Evolutionary conservation across 2,888 invertebrate species (phyloP), one percentile per base, ranked within the genome.

Genomic region (Tetanocera ferruginea): DNA sequence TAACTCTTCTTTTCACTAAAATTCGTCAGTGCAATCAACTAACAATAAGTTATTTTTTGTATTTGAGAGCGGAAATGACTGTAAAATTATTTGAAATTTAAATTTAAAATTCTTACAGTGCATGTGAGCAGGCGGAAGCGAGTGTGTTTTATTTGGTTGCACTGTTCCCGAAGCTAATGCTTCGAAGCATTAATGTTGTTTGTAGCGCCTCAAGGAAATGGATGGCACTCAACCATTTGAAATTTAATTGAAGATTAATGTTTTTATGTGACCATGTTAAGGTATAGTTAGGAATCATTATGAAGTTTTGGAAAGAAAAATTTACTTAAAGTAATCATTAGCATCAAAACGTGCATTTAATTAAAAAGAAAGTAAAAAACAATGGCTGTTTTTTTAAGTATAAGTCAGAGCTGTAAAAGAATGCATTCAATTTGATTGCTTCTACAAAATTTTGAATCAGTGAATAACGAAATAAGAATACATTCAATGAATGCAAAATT

Each of bases 131-230:
- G 67, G 69, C 69, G 69, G 49, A 66, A 51, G 49, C 51, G 9
- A 66, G 34, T 66, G 34, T 31, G n/a, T 34, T 66, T 66, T 66
- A 37, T 37, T 64, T 31, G 14, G 17, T 34, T 28, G 28, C 28
- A n/a, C 34, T 34, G 64, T 64, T 14, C 28, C 34, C 17, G 17
- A 52, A 52, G 52, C 52, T 52, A n/a, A n/a, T 64, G n/a, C 31
- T 66, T 28, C 34, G 14, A 3, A 28, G 9, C 64, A 14, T 64
- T 28, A 17, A 28, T 66, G 64, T n/a, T 34, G 17, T 37, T 66
- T 64, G 43, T n/a, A n/a, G 49, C 51, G 49, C 28, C 69, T 69
- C 28, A 25, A 69, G 69, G 69, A 69, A 69, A 69, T 69, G 69
- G 25, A 51, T 51, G 49, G n/a, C n/a, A n/a, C 23, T 19, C 9